Conservation (phyloP, 2,797 vertebrate genomes). For the Sebastes dallii region DNA sequence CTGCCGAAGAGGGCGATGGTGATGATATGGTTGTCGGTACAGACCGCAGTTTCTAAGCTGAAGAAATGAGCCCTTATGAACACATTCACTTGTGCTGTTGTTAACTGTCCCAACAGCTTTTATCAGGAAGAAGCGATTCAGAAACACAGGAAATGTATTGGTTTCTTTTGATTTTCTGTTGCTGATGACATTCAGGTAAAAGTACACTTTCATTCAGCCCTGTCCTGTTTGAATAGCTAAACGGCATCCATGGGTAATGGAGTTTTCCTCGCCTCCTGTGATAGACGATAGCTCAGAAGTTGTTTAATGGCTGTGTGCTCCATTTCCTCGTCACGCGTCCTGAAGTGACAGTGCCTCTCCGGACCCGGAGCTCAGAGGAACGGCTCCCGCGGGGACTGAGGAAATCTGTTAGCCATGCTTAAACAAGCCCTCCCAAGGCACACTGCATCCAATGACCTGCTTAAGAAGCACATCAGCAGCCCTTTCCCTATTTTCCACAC, state of each 20-base stretch:
- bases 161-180: not conserved
- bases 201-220: constrained; percentile 2
- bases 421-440: constrained; percentile 64
- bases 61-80: constrained; percentile 19
- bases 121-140: not conserved
- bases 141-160: not conserved
- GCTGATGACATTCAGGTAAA: not conserved
- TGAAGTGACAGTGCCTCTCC: constrained; percentile 48
- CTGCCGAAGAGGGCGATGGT: constrained; percentile 19
- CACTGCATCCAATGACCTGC: constrained; percentile 72
- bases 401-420: constrained; percentile 77
- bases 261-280: constrained; percentile 26
- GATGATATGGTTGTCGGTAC: not conserved
- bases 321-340: constrained; percentile 55
- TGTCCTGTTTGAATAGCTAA: constrained; percentile 32
- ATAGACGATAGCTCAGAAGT: constrained; percentile 31
- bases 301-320: constrained; percentile 59
- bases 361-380: constrained; percentile 55
- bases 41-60: not conserved
- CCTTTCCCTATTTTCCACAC: constrained; percentile 66
- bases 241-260: constrained; percentile 17
- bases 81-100: constrained; percentile 6
- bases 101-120: not conserved
- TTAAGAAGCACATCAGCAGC: constrained; percentile 71
- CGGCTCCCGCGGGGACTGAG: constrained; percentile 48